Base-by-base conservation (phyloP, 2,113 vertebrate species). In the Orycteropus afer region DNA sequence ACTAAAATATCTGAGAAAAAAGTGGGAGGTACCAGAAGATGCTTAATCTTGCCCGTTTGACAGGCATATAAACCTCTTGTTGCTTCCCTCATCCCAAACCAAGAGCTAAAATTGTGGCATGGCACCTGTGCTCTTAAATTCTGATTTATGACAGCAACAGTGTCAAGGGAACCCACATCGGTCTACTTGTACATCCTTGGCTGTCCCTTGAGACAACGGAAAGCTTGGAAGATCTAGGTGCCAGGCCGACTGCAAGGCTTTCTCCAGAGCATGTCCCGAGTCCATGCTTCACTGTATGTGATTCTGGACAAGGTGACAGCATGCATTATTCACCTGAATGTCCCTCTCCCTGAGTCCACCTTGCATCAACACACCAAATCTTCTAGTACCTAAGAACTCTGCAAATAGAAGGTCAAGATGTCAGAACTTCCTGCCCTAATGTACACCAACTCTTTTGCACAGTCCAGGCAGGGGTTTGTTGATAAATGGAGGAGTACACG, bases 61-160 rank as follows among this genome's bases (percentile, higher is more conserved):
- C 89, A 92, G 91, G 93, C 91, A 89, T 85, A 97, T 92, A 91
- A 92, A 95, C 95, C 91, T 92, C 93, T 76, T 53, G 18, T 40
- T 47, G 40, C 86, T 79, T 67, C 49, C 27, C 15, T 49, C 74
- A 84, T 77, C 86, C 83, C 63, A 94, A 96, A n/a, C 20, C 47
- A 80, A 47, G 82, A 73, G 82, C 93, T 96, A 92, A 94, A 95
- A 95, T 84, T 85, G 94, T 0, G 71, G 86, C 7, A 57, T n/a
- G 74, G 55, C 79, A 88, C 94, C 93, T 95, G 81, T 67, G 89
- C 88, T 87, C 77, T 86, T 91, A 34, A 49, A 40, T 40, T 65
- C 32, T 73, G 32, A 45, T 84, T 76, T 57, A 45, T 59, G 90
- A 40, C 69, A 82, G 49, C 53, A 61, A 3, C 29, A 34, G 29